phyloP scores from a whole-genome alignment of 2,113 vertebrate genomes.

The Pao palembangensis region DNA sequence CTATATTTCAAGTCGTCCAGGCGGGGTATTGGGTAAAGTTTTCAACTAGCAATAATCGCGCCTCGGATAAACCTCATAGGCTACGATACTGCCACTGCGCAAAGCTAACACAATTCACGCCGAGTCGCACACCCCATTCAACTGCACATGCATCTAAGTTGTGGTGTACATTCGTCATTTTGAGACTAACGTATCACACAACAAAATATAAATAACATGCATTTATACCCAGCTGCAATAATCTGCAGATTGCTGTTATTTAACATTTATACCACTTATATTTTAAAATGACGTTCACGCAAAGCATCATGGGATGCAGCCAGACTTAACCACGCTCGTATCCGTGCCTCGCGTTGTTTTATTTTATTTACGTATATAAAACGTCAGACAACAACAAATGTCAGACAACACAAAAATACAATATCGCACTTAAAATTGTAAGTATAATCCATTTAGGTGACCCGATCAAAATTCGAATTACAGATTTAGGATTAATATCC shows the following conservation, averaged over 20 bases:
- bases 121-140: not conserved
- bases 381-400: too few relatives aligned
- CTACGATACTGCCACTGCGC: conserved; percentile 52
- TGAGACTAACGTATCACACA: not conserved
- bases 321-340: not conserved
- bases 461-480: too few relatives aligned
- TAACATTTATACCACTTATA: not conserved
- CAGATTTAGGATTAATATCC: too few relatives aligned
- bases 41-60: conserved; percentile 59
- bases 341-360: fast-evolving
- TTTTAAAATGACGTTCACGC: not conserved
- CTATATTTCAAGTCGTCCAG: conserved; percentile 49
- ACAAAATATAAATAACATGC: not conserved
- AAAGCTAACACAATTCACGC: not conserved
- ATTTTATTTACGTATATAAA: fast-evolving
- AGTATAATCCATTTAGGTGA: too few relatives aligned
- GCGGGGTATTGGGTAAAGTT: conserved; percentile 61
- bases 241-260: not conserved
- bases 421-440: too few relatives aligned
- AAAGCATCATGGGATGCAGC: conserved; percentile 36
- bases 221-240: not conserved
- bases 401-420: too few relatives aligned
- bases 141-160: not conserved
- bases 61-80: conserved; percentile 50
- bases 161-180: not conserved